A percentile compares a stretch with the other conserved stretches of the same genome.
phyloP scores from a whole-genome alignment of 2,113 vertebrate genomes.

The Charina bottae region DNA sequence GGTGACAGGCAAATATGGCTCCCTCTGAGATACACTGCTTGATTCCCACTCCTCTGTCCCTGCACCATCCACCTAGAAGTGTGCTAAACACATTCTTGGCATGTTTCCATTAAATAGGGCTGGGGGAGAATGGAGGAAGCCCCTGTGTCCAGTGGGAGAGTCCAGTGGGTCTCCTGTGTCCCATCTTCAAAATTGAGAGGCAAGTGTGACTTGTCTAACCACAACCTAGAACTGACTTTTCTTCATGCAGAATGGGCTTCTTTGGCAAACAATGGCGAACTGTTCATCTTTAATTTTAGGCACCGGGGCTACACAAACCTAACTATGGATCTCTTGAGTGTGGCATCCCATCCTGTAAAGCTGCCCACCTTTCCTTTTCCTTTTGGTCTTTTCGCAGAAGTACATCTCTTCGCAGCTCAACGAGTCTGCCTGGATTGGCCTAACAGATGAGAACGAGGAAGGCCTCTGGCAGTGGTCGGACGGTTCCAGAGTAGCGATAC shows the following conservation, averaged over 20 bases:
- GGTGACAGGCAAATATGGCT: too few species aligned
- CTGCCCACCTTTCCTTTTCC: neutral
- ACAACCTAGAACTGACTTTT: too few species aligned
- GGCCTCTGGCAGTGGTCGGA: neutral
- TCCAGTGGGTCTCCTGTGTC: too few species aligned
- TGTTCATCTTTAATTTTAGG: neutral
- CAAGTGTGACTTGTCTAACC: too few species aligned
- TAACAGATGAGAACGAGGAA: neutral
- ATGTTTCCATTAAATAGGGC: too few species aligned
- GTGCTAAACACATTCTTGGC: too few species aligned
- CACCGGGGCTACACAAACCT: neutral
- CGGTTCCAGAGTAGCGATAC: neutral
- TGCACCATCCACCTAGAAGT: neutral
- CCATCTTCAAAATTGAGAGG: too few species aligned
- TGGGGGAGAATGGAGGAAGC: too few species aligned
- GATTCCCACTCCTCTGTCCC: too few species aligned
- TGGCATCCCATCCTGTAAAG: neutral
- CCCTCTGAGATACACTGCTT: too few species aligned
- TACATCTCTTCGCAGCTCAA: neutral
- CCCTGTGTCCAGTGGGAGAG: too few species aligned
- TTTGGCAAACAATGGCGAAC: neutral
- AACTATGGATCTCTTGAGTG: neutral
- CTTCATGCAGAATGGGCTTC: neutral
- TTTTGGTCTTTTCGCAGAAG: neutral
- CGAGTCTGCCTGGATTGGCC: slow-evolving; percentile 11